phyloP scores from a whole-genome alignment of 2,888 invertebrate species.

The Petrolisthes cinctipes region DNA sequence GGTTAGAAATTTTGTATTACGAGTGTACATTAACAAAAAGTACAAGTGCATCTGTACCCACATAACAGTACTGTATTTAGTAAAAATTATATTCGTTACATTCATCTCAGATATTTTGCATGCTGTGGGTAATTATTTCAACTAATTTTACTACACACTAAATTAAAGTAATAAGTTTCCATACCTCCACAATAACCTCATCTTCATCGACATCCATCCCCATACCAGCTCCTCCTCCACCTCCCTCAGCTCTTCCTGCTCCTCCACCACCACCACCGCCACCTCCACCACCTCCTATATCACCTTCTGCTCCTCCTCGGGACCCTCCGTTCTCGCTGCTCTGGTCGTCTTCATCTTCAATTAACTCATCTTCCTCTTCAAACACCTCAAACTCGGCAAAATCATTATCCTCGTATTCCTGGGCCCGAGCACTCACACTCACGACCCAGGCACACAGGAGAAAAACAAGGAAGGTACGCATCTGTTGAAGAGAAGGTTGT shows the following conservation, averaged over 20 bases:
- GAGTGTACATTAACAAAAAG: not conserved
- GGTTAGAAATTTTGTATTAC: no score
- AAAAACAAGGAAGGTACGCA: slow-evolving; percentile 27
- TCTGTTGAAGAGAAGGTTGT: slow-evolving; percentile 19
- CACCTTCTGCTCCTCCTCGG: slow-evolving; percentile 64
- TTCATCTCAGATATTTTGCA: no score
- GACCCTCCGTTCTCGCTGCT: slow-evolving; percentile 61
- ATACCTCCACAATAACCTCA: slow-evolving; percentile 76
- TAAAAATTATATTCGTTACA: no score
- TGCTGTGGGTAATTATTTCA: no score
- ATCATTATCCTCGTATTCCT: slow-evolving; percentile 82
- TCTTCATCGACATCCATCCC: slow-evolving; percentile 71
- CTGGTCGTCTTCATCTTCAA: slow-evolving; percentile 57
- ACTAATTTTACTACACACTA: no score
- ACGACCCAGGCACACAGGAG: slow-evolving; percentile 22
- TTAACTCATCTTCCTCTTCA: slow-evolving; percentile 76
- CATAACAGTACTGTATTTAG: not conserved
- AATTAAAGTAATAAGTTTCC: no score
- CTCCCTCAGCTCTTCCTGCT: slow-evolving; percentile 40
- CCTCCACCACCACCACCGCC: slow-evolving; percentile 2
- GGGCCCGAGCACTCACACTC: slow-evolving; percentile 21
- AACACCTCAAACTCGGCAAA: slow-evolving; percentile 95
- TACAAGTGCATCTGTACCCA: not conserved
- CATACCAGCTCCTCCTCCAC: slow-evolving; percentile 38
- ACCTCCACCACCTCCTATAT: slow-evolving; percentile 57